Evolutionary conservation across 2,888 invertebrate genomes (phyloP), one percentile per base, ranked within the genome.

Genomic region (Rhogogaster chlorosoma): DNA sequence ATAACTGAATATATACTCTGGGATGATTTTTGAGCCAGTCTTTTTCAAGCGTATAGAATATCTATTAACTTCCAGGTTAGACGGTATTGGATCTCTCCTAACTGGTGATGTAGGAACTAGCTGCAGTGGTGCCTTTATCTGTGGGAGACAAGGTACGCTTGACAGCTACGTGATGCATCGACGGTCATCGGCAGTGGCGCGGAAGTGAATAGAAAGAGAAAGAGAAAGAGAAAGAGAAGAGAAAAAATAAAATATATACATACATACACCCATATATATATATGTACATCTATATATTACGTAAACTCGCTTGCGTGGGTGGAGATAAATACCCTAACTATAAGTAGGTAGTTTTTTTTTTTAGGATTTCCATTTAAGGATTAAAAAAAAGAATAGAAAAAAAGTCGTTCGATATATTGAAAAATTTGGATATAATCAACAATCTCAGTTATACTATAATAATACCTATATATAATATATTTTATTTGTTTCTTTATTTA

Each of bases 111-210:
- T 42, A n/a, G 36, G 36, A 70, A 32, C 32, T 18, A 32, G 71
- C 42, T 38, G n/a, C 71, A 73, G 71, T 67, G 29, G 71, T 42
- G 67, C 82, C 29, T 83, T 83, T 83, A 83, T 67, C 67, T 64
- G 29, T 89, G 89, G 87, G 88, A 89, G 89, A 88, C 90, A 91
- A 89, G 89, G 88, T 88, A 90, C 88, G 88, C 89, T 89, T 90
- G 91, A 91, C 91, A 91, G 90, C 87, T 87, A 88, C 87, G 90
- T 91, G 91, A 91, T 91, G 90, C 91, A 91, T 91, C 91, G 90
- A 90, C 88, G 88, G 89, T 89, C 89, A 91, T 90, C 89, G 88
- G 86, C 90, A 91, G 89, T 90, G 91, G 89, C 91, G 91, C 67
- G 82, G 82, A 83, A 83, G 82, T 67, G 15, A 67, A 64, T 45